Evolutionary conservation across 30 jellyfish, hydroid and myxozoan genomes (phyloP).

Genomic region (Aurelia sp.): DNA sequence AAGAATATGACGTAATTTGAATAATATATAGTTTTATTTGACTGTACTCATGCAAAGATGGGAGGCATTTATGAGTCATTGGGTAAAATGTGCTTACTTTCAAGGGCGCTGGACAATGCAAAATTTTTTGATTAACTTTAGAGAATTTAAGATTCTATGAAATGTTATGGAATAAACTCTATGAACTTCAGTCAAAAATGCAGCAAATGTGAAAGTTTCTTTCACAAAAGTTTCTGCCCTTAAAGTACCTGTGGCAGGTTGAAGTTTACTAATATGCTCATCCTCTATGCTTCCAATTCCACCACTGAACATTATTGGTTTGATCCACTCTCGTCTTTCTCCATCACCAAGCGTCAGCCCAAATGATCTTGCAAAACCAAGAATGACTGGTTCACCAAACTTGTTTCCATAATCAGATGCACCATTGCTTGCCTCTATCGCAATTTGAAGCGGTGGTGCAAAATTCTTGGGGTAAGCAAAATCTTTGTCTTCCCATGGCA

Average conservation of each 20-base stretch:
- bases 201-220: too few species aligned
- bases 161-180: too few species aligned
- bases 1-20: too few species aligned
- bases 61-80: too few species aligned
- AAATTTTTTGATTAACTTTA: too few species aligned
- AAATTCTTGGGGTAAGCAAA: conserved; percentile 78
- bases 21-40: too few species aligned
- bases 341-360: conserved; percentile 63
- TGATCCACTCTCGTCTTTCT: conserved; percentile 93
- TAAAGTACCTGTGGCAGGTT: conserved; percentile 69
- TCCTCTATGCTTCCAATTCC: conserved; percentile 91
- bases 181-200: too few species aligned
- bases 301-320: conserved; percentile 97
- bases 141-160: too few species aligned
- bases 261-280: conserved; percentile 65
- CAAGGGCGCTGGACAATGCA: too few species aligned
- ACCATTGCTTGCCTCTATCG: conserved; percentile 95
- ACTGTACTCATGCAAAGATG: too few species aligned
- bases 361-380: conserved; percentile 92
- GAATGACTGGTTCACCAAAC: conserved; percentile 94
- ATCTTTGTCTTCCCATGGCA: conserved; percentile 86
- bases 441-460: conserved; percentile 89
- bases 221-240: too few species aligned
- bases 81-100: too few species aligned
- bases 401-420: conserved; percentile 98